Evolutionary conservation across 2,888 invertebrate genomes (phyloP).

Genomic region (Rhimphoctona megacephalus): DNA sequence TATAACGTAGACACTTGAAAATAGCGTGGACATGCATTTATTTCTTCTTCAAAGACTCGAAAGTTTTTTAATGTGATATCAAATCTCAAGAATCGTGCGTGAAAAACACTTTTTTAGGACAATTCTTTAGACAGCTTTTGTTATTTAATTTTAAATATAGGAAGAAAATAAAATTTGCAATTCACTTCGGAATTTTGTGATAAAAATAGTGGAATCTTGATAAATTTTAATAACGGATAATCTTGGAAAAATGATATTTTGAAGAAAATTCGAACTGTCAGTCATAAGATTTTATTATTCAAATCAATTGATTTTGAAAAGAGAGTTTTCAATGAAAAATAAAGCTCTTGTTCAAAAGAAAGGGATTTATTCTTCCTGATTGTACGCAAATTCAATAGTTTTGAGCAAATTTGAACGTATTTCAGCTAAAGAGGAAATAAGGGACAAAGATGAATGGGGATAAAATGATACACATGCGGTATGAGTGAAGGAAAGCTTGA

Average conservation of each 20-base stretch:
- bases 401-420: conserved; percentile 12
- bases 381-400: conserved; percentile 19
- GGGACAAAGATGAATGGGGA: conserved; percentile 42
- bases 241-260: background rate
- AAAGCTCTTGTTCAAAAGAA: background rate
- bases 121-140: background rate
- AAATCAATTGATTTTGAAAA: background rate
- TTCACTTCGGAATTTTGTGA: background rate
- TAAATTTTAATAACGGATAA: background rate
- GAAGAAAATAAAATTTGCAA: background rate
- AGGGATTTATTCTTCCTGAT: background rate
- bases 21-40: background rate
- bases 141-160: background rate
- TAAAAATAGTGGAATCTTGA: background rate
- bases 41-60: background rate
- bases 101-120: background rate
- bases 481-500: conserved; percentile 41
- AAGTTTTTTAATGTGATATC: background rate
- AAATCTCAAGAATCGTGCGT: conserved; percentile 1
- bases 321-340: background rate
- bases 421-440: conserved; percentile 26
- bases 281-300: background rate
- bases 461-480: conserved; percentile 24
- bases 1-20: background rate
- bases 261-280: background rate